phyloP scores from a whole-genome alignment of 2,113 vertebrate genomes.

The Erinaceus europaeus region DNA sequence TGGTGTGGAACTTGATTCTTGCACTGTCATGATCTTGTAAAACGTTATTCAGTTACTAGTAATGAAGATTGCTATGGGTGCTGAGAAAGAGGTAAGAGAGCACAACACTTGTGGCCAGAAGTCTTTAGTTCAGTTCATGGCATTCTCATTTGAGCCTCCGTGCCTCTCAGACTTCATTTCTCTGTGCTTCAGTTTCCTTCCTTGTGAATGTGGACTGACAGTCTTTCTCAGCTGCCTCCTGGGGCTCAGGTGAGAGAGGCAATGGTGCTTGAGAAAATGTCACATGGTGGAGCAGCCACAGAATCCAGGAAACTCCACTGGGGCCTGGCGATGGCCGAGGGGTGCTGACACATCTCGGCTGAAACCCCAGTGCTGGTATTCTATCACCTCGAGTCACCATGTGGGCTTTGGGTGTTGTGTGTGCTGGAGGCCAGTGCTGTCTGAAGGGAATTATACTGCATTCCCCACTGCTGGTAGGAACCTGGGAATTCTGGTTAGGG shows the following conservation, averaged over 20 bases:
- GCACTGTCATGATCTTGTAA: too few relatives aligned
- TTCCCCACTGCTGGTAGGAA: neutral
- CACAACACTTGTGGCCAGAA: neutral
- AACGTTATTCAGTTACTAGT: too few relatives aligned
- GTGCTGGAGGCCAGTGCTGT: neutral
- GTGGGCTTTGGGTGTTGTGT: fast-evolving
- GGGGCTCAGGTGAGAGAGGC: neutral
- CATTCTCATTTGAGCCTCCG: neutral
- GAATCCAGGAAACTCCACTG: neutral
- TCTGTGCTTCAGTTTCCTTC: constrained; percentile 71
- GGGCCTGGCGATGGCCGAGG: neutral
- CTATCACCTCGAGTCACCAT: neutral
- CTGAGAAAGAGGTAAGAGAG: neutral
- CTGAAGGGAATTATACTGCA: neutral
- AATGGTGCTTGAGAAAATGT: neutral
- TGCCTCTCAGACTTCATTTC: neutral
- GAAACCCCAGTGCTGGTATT: too few relatives aligned
- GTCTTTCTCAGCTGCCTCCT: constrained; percentile 70
- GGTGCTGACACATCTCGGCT: fast-evolving
- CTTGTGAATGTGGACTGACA: constrained; percentile 77
- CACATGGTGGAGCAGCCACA: neutral
- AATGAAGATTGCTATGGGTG: too few relatives aligned
- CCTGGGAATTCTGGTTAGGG: neutral
- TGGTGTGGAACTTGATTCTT: too few relatives aligned
- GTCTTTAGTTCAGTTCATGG: too few relatives aligned